Conservation (phyloP, 2,888 invertebrate genomes). For the Chirona hameri region DNA sequence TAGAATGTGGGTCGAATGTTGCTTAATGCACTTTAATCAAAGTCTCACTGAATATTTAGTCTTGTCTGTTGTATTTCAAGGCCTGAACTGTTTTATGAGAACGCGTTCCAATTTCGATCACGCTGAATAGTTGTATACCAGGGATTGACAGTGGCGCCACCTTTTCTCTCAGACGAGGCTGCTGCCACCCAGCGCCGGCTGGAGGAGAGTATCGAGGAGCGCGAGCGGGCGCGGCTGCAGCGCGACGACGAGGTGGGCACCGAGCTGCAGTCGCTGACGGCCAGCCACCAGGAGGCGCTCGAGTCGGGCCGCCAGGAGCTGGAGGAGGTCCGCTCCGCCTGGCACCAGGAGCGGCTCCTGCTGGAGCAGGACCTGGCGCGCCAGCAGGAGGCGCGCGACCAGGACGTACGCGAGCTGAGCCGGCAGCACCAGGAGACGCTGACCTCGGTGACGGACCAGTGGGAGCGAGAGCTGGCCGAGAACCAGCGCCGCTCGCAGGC, state of each 20-base stretch:
- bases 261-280: constrained; percentile 47
- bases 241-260: constrained; percentile 47
- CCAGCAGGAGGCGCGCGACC: constrained; percentile 46
- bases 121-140: too few relatives aligned
- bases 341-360: constrained; percentile 29
- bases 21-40: too few relatives aligned
- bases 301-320: constrained; percentile 46
- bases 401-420: constrained; percentile 47
- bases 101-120: too few relatives aligned
- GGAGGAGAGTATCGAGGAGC: constrained; percentile 52
- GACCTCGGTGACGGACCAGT: constrained; percentile 40
- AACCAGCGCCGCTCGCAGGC: constrained; percentile 43
- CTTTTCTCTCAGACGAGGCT: constrained; percentile 53
- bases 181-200: constrained; percentile 58
- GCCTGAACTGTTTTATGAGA: too few relatives aligned
- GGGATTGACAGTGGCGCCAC: background rate
- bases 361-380: constrained; percentile 39
- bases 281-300: constrained; percentile 48
- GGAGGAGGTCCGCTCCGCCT: constrained; percentile 43
- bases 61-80: too few relatives aligned
- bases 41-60: too few relatives aligned
- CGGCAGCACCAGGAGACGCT: constrained; percentile 43
- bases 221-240: constrained; percentile 50
- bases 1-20: too few relatives aligned
- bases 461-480: constrained; percentile 46